These are phyloP conservation scores for Micoletzkya japonica DNA, from an alignment of 2,888 invertebrate species.

Conservation along the genomic window DNA sequence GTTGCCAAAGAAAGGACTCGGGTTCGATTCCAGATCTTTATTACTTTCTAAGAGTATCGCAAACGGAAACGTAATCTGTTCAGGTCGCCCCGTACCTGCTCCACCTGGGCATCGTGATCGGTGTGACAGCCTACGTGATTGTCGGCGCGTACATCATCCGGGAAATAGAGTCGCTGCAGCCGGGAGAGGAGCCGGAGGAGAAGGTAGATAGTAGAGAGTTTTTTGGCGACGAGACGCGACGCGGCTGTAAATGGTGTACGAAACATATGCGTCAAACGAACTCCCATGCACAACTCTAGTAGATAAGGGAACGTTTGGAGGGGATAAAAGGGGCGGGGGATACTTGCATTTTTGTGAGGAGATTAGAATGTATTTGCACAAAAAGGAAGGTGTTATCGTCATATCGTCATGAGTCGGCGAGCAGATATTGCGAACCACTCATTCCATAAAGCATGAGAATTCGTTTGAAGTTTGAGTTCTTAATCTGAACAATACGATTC, in stretches of 20 bases:
- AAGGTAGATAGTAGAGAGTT: not conserved
- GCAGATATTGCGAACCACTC: not conserved
- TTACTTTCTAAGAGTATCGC: not conserved
- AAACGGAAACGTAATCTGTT: constrained; percentile 26
- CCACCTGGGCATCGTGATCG: constrained; percentile 46
- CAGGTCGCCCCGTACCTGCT: constrained; percentile 54
- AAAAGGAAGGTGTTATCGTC: too few species aligned
- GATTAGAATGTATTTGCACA: too few species aligned
- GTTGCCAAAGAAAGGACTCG: not conserved
- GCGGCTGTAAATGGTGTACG: too few species aligned
- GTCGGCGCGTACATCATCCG: constrained; percentile 49
- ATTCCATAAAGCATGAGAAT: not conserved
- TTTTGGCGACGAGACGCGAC: too few species aligned
- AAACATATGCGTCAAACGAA: too few species aligned
- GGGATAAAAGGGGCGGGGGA: too few species aligned
- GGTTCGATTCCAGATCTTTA: not conserved
- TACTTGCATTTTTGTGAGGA: too few species aligned
- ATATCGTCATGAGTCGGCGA: too few species aligned
- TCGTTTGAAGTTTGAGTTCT: not conserved
- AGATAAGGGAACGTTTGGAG: not conserved
- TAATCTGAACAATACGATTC: not conserved
- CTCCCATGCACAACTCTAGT: too few species aligned
- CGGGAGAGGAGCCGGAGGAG: not conserved
- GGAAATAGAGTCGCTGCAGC: constrained; percentile 18
- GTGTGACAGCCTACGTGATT: constrained; percentile 48